Conservation (phyloP, 2,797 vertebrate species). For the Enteromius trimaculatus region DNA sequence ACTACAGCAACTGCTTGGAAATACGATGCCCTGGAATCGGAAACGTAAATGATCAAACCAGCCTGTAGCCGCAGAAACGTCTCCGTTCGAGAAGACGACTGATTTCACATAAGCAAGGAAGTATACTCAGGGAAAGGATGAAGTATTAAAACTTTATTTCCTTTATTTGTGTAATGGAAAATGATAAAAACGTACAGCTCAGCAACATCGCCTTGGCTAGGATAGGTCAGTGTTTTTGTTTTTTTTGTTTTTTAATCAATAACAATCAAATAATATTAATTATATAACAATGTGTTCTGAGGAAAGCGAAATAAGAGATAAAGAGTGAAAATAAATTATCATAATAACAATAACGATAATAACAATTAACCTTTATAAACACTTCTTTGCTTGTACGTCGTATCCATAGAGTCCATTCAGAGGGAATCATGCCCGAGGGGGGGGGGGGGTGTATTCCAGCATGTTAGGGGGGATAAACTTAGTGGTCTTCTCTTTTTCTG, state of each 20-base stretch:
- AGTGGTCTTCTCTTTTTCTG: constrained; percentile 62
- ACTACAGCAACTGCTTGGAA: constrained; percentile 22
- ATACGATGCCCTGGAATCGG: constrained; percentile 27
- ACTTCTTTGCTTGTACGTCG: constrained; percentile 77
- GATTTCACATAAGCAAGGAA: constrained; percentile 12
- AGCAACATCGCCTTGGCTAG: constrained; percentile 78
- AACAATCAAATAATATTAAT: constrained; percentile 81
- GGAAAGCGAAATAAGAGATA: constrained; percentile 72
- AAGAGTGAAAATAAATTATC: constrained; percentile 88
- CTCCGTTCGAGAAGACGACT: background rate
- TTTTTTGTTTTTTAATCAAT: constrained; percentile 74
- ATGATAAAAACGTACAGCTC: constrained; percentile 84
- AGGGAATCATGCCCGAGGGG: constrained; percentile 69
- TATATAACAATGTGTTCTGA: constrained; percentile 80
- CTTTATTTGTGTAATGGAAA: constrained; percentile 83
- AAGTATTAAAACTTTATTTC: constrained; percentile 84
- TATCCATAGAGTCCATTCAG: constrained; percentile 78
- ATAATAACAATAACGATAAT: constrained; percentile 86
- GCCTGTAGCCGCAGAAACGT: constrained; percentile 3
- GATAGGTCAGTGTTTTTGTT: constrained; percentile 79
- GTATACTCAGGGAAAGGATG: constrained; percentile 59
- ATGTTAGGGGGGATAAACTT: constrained; percentile 71
- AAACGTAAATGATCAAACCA: constrained; percentile 46
- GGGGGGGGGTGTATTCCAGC: constrained; percentile 76
- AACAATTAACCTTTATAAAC: constrained; percentile 86